phyloP scores from a whole-genome alignment of 2,113 vertebrate species.

The Dromaius novaehollandiae region DNA sequence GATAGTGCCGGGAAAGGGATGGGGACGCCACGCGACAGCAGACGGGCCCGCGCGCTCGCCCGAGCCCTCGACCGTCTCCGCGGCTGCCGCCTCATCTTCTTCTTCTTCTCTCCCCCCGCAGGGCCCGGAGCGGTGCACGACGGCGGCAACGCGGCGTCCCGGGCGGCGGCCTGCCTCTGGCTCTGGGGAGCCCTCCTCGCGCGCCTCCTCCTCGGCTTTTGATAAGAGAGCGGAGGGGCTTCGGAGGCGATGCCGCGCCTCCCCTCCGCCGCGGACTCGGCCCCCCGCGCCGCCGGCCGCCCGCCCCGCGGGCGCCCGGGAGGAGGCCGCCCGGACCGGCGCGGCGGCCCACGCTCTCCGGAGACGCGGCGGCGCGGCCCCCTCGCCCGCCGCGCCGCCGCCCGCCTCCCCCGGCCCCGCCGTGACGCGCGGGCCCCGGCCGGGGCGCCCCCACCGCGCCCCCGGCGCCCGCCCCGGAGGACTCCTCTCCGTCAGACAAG shows the following conservation, averaged over 20 bases:
- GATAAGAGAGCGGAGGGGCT: conserved; percentile 83
- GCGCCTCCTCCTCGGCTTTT: conserved; percentile 91
- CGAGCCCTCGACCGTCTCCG: too few relatives aligned
- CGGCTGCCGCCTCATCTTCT: neutral
- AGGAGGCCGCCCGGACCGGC: neutral
- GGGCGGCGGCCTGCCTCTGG: conserved; percentile 78
- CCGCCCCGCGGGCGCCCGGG: neutral
- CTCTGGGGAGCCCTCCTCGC: conserved; percentile 84
- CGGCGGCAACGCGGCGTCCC: conserved; percentile 81
- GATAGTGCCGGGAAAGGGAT: too few relatives aligned
- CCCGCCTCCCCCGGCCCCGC: conserved; percentile 66
- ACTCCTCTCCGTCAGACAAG: conserved; percentile 15
- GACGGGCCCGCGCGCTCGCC: too few relatives aligned
- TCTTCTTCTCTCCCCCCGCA: conserved; percentile 61
- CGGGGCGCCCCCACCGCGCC: conserved; percentile 64
- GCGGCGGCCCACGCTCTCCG: too few relatives aligned
- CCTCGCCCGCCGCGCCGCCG: conserved; percentile 77
- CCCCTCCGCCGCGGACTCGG: conserved; percentile 81
- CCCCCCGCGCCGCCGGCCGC: conserved; percentile 73
- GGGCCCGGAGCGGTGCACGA: conserved; percentile 93
- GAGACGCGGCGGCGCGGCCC: conserved; percentile 71
- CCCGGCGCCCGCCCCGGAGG: conserved; percentile 60
- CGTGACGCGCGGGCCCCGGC: conserved; percentile 52
- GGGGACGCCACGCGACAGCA: too few relatives aligned
- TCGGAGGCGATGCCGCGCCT: conserved; percentile 71